A percentile compares a stretch with the other conserved stretches of the same genome.
phyloP scores from a whole-genome alignment of 2,797 vertebrate species.

The Anisognathus igniventris region DNA sequence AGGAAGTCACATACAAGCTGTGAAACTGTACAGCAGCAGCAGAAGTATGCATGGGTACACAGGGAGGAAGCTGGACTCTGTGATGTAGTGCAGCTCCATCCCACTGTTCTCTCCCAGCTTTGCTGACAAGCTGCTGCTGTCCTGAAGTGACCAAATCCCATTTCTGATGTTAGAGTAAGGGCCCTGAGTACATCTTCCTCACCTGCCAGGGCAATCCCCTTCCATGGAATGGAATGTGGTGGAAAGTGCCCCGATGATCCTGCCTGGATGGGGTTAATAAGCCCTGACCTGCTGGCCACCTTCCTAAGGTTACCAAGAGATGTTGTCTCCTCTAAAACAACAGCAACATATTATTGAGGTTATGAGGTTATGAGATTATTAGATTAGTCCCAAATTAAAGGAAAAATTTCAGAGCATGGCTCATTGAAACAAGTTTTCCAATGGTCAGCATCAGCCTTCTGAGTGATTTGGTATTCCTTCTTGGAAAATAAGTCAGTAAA shows the following conservation, averaged over 20 bases:
- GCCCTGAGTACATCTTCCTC: neutral
- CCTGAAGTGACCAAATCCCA: neutral
- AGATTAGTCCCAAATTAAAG: neutral
- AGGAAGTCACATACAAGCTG: neutral
- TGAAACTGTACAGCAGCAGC: neutral
- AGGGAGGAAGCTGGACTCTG: neutral
- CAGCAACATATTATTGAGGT: neutral
- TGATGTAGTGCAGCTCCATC: neutral
- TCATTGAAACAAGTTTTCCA: neutral
- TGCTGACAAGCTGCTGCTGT: neutral
- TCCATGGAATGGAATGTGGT: neutral
- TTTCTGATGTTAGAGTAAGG: neutral
- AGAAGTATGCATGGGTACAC: rapidly evolving
- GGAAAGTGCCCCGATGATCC: neutral
- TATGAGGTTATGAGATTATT: neutral
- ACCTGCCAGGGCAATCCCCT: neutral
- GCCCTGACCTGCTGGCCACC: neutral
- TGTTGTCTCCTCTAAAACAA: neutral
- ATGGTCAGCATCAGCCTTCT: neutral
- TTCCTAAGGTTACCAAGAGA: neutral
- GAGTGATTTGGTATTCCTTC: neutral
- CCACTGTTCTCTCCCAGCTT: neutral
- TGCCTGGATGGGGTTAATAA: neutral
- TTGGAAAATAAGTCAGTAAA: neutral
- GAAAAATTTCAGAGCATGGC: neutral